Base-by-base conservation (phyloP, 2,888 invertebrate genomes). In the Epistrophe grossulariae region DNA sequence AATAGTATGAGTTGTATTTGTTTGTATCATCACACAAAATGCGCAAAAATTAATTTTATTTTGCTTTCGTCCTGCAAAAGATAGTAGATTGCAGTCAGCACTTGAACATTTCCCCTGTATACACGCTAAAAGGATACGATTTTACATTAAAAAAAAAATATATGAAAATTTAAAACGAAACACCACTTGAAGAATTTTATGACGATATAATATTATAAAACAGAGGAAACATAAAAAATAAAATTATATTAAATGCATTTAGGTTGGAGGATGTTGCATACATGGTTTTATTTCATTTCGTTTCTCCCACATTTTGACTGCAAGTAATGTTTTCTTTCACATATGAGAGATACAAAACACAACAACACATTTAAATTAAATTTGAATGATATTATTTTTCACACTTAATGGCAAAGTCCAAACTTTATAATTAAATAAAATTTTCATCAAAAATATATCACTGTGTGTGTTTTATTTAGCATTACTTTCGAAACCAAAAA, bases 31-130 rank as follows among this genome's bases (percentile, higher is more conserved):
- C 60, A 35, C 87, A 83, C 64, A 79, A 87, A 87, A 83, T 83
- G 87, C 76, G 79, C 87, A 87, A 87, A 87, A 83, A 64, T 45
- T 71, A 83, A 71, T 87, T 81, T 74, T 48, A 79, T 79, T 62
- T 73, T 72, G 55, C 43, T 55, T 60, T 62, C 35, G 9, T 9
- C 35, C 35, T 31, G 31, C 31, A 19, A 45, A 31, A 35, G 57
- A 59, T 72, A 45, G 72, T 17, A 59, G 59, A 48, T 50, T 38
- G 50, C 48, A 73, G 24, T 60, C 17, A 59, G 17, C 79, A 72
- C 72, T 83, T 62, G 68, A 74, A 38, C 17, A 50, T 15, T 68
- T 9, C 8, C 31, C 19, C 35, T 35, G 35, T 17, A 8, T 15
- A 50, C 19, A 15, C 35, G n/a, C n/a, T n/a, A 38, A 19, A 50